Conservation (phyloP, 2,888 invertebrate genomes). For the Ichneumon xanthorius region DNA sequence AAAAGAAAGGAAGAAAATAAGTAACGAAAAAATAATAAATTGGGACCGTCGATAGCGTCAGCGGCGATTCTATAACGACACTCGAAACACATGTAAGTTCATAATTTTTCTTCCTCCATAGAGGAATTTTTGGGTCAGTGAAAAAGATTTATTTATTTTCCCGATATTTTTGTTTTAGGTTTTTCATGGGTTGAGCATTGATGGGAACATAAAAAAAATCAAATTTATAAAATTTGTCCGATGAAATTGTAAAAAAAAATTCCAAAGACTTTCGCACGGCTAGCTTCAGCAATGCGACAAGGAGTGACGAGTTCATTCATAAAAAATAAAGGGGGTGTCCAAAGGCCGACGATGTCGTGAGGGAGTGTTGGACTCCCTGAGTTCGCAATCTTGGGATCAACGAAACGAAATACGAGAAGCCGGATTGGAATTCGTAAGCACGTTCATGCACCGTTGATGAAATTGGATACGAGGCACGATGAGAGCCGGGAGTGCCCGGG, state of each 20-base stretch:
- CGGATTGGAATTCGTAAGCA: conserved; percentile 57
- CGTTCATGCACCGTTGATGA: conserved; percentile 28
- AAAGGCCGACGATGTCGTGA: conserved; percentile 9
- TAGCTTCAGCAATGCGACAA: background rate
- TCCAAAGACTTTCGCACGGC: background rate
- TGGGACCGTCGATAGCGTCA: background rate
- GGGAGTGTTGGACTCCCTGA: conserved; percentile 2
- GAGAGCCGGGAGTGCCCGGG: conserved; percentile 15
- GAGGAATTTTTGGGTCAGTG: background rate
- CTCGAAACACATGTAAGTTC: background rate
- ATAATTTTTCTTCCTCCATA: background rate
- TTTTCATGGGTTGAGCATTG: background rate
- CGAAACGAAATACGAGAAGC: conserved; percentile 57
- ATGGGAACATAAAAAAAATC: too few species aligned
- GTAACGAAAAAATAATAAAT: background rate
- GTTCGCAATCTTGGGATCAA: conserved; percentile 36
- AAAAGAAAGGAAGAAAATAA: conserved; percentile 14
- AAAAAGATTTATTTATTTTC: background rate
- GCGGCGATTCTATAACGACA: background rate
- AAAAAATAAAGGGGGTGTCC: background rate
- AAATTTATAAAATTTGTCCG: too few species aligned
- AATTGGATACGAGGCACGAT: conserved; percentile 30
- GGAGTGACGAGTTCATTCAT: background rate
- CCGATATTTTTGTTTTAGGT: background rate
- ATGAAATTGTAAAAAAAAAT: background rate